Conservation (phyloP, 2,113 vertebrate genomes). For the Microcebus griseorufus region DNA sequence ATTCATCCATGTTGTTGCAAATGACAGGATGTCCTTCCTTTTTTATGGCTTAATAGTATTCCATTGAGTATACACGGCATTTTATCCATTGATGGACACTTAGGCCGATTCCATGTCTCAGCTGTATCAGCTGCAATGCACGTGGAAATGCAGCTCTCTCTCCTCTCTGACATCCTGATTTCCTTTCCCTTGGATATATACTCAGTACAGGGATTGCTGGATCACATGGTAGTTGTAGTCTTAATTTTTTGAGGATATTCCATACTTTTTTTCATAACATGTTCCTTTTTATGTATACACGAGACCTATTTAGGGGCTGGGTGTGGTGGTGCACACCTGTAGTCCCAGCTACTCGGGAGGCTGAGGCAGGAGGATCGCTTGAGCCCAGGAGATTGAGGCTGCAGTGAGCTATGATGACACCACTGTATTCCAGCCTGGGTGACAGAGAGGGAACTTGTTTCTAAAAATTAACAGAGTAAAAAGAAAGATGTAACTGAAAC, state of each 20-base stretch:
- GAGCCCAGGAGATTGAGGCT: neutral
- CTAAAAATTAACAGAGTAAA: neutral
- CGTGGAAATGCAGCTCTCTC: neutral
- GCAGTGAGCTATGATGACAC: too few species aligned
- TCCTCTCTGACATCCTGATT: neutral
- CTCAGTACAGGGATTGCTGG: neutral
- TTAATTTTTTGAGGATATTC: neutral
- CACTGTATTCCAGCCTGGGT: neutral
- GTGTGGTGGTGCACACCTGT: too few species aligned
- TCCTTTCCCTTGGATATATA: neutral
- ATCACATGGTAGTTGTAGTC: neutral
- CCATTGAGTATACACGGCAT: neutral
- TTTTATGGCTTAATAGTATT: neutral
- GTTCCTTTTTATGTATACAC: neutral
- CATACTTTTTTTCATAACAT: neutral
- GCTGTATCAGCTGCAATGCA: neutral
- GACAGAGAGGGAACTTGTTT: neutral
- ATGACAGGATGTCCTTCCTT: neutral
- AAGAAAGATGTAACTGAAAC: neutral
- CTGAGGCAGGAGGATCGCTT: neutral
- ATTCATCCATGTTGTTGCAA: neutral
- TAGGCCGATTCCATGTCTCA: neutral
- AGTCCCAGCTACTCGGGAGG: neutral
- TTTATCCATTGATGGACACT: neutral
- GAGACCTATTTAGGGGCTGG: neutral